Evolutionary conservation across 2,888 invertebrate genomes (phyloP).

Genomic region (Dascillus cervinus): DNA sequence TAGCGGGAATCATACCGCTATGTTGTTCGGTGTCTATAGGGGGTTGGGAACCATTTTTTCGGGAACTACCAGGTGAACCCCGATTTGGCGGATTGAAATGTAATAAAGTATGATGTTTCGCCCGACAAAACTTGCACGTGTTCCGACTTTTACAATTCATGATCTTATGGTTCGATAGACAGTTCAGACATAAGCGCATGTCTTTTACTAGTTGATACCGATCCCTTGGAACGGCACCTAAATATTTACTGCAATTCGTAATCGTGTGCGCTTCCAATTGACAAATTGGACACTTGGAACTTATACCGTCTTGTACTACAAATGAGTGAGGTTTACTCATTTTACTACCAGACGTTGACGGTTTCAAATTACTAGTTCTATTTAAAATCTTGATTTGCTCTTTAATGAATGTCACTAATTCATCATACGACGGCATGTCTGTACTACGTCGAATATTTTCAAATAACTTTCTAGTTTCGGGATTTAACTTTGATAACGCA

Average conservation of each 20-base stretch:
- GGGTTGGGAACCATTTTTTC: no score
- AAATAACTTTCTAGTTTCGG: neutral
- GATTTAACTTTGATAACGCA: neutral
- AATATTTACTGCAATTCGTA: neutral
- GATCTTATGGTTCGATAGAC: neutral
- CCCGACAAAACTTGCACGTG: neutral
- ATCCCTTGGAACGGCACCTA: neutral
- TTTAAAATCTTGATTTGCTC: neutral
- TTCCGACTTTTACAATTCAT: neutral
- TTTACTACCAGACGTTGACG: no score
- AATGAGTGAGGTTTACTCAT: no score
- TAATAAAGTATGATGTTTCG: neutral
- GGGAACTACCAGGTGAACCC: no score
- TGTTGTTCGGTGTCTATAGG: no score
- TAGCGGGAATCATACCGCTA: no score
- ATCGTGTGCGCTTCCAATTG: no score
- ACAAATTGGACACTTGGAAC: no score
- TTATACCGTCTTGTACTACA: no score
- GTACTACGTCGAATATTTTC: slow-evolving; percentile 1
- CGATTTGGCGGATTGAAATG: no score
- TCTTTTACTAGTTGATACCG: neutral
- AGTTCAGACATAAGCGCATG: neutral
- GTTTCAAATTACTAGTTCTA: no score
- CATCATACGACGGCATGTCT: neutral
- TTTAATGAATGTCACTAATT: neutral